Evolutionary conservation across 2,888 invertebrate species (phyloP), one percentile per base, ranked within the genome.

Genomic region (Ferdinandea cuprea): DNA sequence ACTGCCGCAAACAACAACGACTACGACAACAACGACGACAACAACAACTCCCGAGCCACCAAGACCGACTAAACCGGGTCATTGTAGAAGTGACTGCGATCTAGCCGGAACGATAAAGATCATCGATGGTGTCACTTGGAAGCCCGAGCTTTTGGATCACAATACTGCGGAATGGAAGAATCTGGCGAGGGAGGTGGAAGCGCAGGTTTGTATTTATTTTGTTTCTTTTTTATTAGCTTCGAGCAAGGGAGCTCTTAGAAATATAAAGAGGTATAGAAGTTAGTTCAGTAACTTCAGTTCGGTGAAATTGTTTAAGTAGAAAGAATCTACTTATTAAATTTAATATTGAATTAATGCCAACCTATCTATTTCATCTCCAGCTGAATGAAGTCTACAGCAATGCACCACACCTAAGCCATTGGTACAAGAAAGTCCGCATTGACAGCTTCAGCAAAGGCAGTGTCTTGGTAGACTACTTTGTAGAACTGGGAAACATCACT

Each of bases 381-480:
- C 93, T 97, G 85, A 96, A 97, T 89, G 94, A 94, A 68, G 95
- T 96, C 13, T 97, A 96, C 88, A 93, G 94, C 17, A 95, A 94
- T 88, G 96, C 96, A 0, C 93, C 94, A 25, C 91, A 93, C 69
- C 91, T 97, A 8, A 94, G 92, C 77, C 95, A 95, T 88, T 97
- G 96, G 96, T 97, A 95, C 90, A 96, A 95, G 88, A 95, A 95
- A 87, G 94, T 97, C 78, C 93, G 95, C 85, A 96, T 97, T 85
- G 97, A 97, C 88, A 95, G 96, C 83, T 97, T 97, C 89, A 97
- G 95, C 88, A 93, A 95, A 89, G 97, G 97, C 71, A 97, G 97
- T 86, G 95, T 97, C 52, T 92, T 97, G 13, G 97, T 97, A 11
- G 97, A 97, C 89, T 97, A 96, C 89, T 94, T 96, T 86, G 95